Evolutionary conservation across 1,140 invertebrate genomes (phyloP), one percentile per base, ranked within the genome.

Genomic region (Hyles vespertilio): DNA sequence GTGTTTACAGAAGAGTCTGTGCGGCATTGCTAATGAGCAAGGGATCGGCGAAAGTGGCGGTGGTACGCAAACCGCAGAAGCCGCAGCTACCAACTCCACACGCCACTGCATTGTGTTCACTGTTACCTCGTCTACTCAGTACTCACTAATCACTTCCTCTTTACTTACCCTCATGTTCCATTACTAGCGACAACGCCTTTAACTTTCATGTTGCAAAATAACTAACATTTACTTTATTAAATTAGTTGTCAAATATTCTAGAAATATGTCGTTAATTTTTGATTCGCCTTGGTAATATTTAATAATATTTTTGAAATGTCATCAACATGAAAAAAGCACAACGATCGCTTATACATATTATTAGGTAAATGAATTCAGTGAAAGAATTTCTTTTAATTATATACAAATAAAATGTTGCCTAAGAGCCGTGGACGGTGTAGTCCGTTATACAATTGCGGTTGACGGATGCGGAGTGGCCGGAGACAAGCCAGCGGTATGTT

Each of bases 1-100:
- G 79, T 84, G 81, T 81, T 81, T 79, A 63, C 71, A 63, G 73
- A 81, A 74, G 77, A 74, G 77, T 69, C 66, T 69, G 72, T 70
- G 65, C 63, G 76, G 79, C 77, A 77, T 79, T 63, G 63, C 76
- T 84, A 84, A 84, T 84, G 81, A 84, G 81, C 59, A 64, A 67
- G 63, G 74, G 73, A 80, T 75, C 59, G 78, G 77, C 65, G 75
- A 77, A 82, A 80, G 79, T 72, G 65, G 51, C 51, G 58, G 56
- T 58, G 53, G 53, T 58, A 45, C 50, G 65, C 49, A 61, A 63
- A 72, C 64, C 70, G 62, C 67, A 69, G 62, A 57, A 67, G 53
- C 65, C 68, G 54, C 65, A 61, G 49, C 40, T 47, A 52, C 55
- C 49, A 51, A 8, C 33, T 52, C 40, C 44, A 56, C 59, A 64